A percentile compares a stretch with the other conserved stretches of the same genome.
phyloP scores from a whole-genome alignment of 1,140 invertebrate species.

The Dryas iulia region DNA sequence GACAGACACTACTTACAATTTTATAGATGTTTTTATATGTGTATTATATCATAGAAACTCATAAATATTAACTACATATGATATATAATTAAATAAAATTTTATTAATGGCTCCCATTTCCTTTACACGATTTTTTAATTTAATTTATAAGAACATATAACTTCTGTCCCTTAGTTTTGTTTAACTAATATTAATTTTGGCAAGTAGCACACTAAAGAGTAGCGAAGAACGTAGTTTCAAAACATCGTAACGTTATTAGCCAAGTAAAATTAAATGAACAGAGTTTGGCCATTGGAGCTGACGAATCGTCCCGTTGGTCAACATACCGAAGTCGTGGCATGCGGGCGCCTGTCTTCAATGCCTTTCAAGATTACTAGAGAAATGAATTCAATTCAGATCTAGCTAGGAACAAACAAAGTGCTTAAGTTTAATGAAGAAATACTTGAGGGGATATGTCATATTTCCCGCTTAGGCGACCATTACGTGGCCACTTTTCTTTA shows the following conservation, averaged over 20 bases:
- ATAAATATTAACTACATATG: no score
- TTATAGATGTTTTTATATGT: no score
- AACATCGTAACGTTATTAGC: constrained; percentile 23
- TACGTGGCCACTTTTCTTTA: not conserved
- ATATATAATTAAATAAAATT: no score
- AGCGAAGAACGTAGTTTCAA: constrained; percentile 7
- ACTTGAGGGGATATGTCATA: constrained; percentile 5
- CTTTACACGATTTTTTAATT: no score
- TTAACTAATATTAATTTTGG: not conserved
- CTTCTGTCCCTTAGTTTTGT: not conserved
- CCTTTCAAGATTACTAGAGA: constrained; percentile 6
- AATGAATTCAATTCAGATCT: constrained; percentile 25
- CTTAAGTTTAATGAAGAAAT: constrained; percentile 39
- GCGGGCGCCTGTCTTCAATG: constrained; percentile 13
- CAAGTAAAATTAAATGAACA: constrained; percentile 33
- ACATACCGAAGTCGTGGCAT: constrained; percentile 19
- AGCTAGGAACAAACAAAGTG: constrained; percentile 32
- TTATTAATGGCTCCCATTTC: no score
- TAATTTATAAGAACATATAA: not conserved
- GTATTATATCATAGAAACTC: no score
- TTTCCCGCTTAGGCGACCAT: not conserved
- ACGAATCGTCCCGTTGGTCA: constrained; percentile 27
- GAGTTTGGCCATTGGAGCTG: constrained; percentile 36
- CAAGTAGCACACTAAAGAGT: no score
- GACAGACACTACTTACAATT: no score